Evolutionary conservation across 2,113 vertebrate species (phyloP).

Genomic region (Hassar affinis): DNA sequence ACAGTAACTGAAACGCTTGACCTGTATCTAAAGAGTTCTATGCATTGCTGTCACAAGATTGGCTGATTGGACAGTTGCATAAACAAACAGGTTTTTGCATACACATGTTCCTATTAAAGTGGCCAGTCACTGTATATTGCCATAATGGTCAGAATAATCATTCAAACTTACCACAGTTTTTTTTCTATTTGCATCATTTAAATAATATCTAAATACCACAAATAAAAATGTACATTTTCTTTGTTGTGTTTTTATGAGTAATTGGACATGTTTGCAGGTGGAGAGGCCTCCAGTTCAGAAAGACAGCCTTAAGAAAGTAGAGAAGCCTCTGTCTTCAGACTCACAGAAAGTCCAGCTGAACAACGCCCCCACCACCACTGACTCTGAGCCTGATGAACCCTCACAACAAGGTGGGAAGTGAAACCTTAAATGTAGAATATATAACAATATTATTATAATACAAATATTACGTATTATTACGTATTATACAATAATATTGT

Average conservation of each 20-base stretch:
- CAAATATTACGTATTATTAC: background rate
- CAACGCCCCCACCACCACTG: slow-evolving; percentile 78
- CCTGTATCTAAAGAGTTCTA: background rate
- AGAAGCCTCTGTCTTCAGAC: slow-evolving; percentile 82
- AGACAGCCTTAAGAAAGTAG: slow-evolving; percentile 85
- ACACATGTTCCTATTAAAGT: background rate
- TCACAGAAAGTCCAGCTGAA: slow-evolving; percentile 79
- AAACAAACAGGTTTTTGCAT: background rate
- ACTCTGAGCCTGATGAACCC: slow-evolving; percentile 90
- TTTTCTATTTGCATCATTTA: background rate
- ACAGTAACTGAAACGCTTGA: background rate
- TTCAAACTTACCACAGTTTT: background rate
- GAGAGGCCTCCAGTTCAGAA: slow-evolving; percentile 86
- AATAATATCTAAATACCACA: background rate
- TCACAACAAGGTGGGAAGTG: slow-evolving; percentile 77
- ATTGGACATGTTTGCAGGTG: slow-evolving; percentile 72
- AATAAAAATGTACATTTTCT: background rate
- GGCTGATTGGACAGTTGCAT: background rate
- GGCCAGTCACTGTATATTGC: background rate
- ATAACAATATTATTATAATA: too few species aligned
- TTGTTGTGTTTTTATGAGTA: slow-evolving; percentile 5
- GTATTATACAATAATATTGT: too few species aligned
- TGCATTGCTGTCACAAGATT: background rate
- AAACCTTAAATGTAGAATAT: background rate
- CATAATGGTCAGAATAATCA: background rate